Percentiles rank a stretch among this genome's conserved stretches.
phyloP scores from a whole-genome alignment of 1,140 invertebrate species.

The Panagrolaimus sp. region DNA sequence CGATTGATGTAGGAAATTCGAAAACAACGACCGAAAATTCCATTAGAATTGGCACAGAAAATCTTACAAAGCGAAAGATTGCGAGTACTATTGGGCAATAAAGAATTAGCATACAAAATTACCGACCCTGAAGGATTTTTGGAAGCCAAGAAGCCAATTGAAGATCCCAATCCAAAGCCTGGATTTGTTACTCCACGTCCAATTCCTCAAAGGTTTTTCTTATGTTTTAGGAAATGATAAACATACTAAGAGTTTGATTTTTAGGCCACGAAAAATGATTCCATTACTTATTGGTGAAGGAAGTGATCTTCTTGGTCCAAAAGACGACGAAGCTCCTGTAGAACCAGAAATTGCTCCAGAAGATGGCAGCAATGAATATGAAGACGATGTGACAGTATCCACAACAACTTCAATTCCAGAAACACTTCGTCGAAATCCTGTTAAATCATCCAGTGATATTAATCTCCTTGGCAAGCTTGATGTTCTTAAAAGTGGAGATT shows the following conservation, averaged over 20 bases:
- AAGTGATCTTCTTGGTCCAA: neutral
- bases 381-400: neutral
- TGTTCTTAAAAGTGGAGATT: neutral
- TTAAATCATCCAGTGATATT: too few relatives aligned
- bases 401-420: neutral
- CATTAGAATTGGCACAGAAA: neutral
- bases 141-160: neutral
- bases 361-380: neutral
- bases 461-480: too few relatives aligned
- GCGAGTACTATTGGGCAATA: conserved; percentile 2
- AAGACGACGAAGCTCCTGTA: neutral
- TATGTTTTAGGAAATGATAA: neutral
- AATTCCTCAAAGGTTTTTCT: neutral
- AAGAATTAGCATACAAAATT: conserved; percentile 60
- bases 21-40: neutral
- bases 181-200: conserved; percentile 10
- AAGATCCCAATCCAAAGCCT: conserved; percentile 1
- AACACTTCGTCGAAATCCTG: too few relatives aligned
- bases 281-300: conserved; percentile 3
- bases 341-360: neutral
- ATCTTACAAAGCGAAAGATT: neutral
- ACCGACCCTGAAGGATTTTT: conserved; percentile 8
- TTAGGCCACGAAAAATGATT: conserved; percentile 15
- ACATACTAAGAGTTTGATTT: neutral
- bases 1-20: neutral